Evolutionary conservation across 2,113 vertebrate species (phyloP).

Genomic region (Mus spicilegus): DNA sequence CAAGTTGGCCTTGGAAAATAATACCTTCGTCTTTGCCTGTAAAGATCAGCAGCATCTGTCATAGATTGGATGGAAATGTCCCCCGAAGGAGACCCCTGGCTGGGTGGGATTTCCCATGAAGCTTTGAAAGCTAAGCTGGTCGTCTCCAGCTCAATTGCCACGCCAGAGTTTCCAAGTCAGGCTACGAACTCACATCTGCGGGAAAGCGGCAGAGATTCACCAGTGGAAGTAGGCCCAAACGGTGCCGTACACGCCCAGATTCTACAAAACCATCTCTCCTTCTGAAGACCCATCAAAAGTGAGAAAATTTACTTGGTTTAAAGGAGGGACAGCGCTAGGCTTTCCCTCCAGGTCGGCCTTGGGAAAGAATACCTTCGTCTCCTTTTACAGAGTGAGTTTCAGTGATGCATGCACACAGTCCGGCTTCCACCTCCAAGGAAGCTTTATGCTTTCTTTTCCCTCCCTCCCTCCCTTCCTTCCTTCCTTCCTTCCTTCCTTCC

Average conservation of each 20-base stretch:
- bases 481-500: too few relatives aligned
- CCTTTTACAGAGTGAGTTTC: not conserved
- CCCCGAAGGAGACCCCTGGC: not conserved
- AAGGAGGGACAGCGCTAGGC: not conserved
- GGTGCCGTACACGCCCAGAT: not conserved
- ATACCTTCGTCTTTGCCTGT: too few relatives aligned
- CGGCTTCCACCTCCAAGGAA: not conserved
- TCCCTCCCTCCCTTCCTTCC: too few relatives aligned
- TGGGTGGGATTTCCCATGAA: not conserved
- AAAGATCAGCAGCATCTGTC: not conserved
- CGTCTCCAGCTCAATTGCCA: not conserved
- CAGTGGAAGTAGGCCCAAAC: not conserved
- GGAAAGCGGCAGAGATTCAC: constrained; percentile 18
- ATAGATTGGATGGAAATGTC: not conserved
- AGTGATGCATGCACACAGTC: not conserved
- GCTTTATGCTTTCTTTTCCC: too few relatives aligned
- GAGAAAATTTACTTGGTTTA: not conserved
- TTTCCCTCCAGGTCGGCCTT: not conserved
- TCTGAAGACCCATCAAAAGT: not conserved
- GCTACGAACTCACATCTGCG: constrained; percentile 7
- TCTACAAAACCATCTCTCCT: not conserved
- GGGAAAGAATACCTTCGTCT: not conserved
- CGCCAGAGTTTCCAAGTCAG: not conserved
- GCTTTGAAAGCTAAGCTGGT: not conserved
- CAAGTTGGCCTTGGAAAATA: not conserved